Percentiles rank a stretch among this genome's conserved stretches.
phyloP scores from a whole-genome alignment of 1,140 invertebrate genomes.

The Cydia strobilella region DNA sequence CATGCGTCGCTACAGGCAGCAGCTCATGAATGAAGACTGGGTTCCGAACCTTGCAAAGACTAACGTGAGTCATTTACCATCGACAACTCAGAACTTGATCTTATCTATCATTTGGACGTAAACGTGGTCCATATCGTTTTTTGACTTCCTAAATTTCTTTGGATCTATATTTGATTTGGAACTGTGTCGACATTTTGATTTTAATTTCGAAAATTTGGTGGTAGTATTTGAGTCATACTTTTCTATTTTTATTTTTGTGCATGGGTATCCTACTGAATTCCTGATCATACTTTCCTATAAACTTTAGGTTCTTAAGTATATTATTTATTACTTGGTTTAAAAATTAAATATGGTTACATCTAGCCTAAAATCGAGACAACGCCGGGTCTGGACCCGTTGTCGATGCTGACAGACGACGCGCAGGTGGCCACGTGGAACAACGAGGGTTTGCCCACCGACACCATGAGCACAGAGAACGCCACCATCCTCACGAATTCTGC shows the following conservation, averaged over 20 bases:
- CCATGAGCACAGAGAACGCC: conserved; percentile 97
- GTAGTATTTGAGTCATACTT: too few species aligned
- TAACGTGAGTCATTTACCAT: conserved; percentile 67
- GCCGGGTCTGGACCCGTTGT: conserved; percentile 88
- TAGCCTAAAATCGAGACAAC: conserved; percentile 89
- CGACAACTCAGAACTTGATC: neutral
- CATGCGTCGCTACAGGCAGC: conserved; percentile 89
- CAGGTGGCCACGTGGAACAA: conserved; percentile 97
- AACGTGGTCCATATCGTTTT: too few species aligned
- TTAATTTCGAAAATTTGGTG: too few species aligned
- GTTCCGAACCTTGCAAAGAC: conserved; percentile 85
- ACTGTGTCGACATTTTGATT: too few species aligned
- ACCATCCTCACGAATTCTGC: conserved; percentile 94
- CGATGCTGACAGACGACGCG: conserved; percentile 94
- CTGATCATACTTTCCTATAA: too few species aligned
- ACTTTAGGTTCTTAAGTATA: too few species aligned
- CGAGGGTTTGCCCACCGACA: conserved; percentile 94
- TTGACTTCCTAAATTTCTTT: too few species aligned
- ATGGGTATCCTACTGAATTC: too few species aligned
- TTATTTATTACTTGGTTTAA: too few species aligned
- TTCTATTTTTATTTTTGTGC: too few species aligned
- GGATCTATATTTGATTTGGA: too few species aligned
- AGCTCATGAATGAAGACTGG: conserved; percentile 92
- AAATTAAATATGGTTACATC: conserved; percentile 39
- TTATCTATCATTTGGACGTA: neutral